Conservation (phyloP, 2,797 vertebrate species). For the Scyliorhinus canicula region DNA sequence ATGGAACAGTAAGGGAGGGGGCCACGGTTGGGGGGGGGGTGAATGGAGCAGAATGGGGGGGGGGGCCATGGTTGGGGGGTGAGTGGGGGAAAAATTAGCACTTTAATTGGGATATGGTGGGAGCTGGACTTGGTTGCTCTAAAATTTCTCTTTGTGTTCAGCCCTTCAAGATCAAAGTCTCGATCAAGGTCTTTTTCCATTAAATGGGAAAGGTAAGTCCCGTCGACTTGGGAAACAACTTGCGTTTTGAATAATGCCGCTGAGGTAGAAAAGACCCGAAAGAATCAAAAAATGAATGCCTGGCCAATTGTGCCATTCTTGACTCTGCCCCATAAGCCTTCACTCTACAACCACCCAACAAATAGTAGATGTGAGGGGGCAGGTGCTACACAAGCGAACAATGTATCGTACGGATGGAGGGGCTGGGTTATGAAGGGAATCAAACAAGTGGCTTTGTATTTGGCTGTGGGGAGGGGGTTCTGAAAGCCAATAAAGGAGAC, state of each 20-base stretch:
- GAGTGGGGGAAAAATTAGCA: background rate
- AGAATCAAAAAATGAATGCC: background rate
- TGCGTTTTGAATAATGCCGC: background rate
- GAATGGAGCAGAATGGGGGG: background rate
- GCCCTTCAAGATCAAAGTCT: conserved; percentile 58
- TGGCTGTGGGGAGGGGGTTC: background rate
- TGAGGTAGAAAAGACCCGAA: background rate
- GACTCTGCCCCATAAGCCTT: background rate
- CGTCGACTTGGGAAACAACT: background rate
- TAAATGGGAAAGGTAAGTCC: conserved; percentile 64
- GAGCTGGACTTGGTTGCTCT: background rate
- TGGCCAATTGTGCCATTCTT: background rate
- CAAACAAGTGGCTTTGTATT: background rate
- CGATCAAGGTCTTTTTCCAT: conserved; percentile 59
- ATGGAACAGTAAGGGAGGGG: background rate
- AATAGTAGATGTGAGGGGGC: background rate
- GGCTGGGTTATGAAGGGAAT: background rate
- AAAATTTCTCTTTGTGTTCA: conserved; percentile 10
- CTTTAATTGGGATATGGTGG: background rate
- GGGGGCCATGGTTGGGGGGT: no score
- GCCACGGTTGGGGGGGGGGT: background rate
- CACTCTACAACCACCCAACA: background rate
- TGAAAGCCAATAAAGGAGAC: background rate
- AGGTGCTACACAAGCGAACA: background rate
- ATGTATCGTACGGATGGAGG: background rate